These are phyloP conservation scores for Panurus biarmicus DNA, from an alignment of 2,113 vertebrate species.

Conservation along the genomic window DNA sequence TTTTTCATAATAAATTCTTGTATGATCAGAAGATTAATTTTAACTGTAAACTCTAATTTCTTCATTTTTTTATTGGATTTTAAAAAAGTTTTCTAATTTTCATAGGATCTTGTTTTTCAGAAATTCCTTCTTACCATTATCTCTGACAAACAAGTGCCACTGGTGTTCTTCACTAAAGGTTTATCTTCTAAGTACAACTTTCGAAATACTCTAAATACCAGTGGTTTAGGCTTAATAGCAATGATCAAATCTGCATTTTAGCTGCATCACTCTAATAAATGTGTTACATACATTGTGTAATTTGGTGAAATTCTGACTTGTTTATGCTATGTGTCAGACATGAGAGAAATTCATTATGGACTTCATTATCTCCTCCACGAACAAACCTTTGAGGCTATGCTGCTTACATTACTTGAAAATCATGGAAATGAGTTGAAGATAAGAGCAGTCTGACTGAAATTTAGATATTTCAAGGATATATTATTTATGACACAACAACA, in stretches of 20 bases:
- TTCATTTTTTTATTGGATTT: neutral
- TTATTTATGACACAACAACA: neutral
- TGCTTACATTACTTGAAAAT: neutral
- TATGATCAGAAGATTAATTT: neutral
- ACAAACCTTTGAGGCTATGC: neutral
- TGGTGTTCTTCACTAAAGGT: neutral
- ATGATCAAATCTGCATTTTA: neutral
- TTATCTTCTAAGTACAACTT: neutral
- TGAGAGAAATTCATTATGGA: neutral
- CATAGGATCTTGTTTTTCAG: neutral
- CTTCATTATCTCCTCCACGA: neutral
- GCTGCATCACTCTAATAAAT: neutral
- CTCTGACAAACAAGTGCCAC: neutral
- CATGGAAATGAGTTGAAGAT: neutral
- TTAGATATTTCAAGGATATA: neutral
- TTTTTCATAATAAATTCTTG: neutral
- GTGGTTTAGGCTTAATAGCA: neutral
- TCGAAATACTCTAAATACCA: neutral
- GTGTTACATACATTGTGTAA: accelerated
- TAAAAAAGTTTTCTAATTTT: accelerated
- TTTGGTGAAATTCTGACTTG: neutral
- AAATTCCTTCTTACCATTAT: neutral
- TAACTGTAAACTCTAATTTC: neutral
- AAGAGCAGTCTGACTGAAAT: neutral
- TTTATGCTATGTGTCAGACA: neutral